These are phyloP conservation scores for Myiagra hebetior DNA, from an alignment of 2,113 vertebrate genomes.

Conservation along the genomic window DNA sequence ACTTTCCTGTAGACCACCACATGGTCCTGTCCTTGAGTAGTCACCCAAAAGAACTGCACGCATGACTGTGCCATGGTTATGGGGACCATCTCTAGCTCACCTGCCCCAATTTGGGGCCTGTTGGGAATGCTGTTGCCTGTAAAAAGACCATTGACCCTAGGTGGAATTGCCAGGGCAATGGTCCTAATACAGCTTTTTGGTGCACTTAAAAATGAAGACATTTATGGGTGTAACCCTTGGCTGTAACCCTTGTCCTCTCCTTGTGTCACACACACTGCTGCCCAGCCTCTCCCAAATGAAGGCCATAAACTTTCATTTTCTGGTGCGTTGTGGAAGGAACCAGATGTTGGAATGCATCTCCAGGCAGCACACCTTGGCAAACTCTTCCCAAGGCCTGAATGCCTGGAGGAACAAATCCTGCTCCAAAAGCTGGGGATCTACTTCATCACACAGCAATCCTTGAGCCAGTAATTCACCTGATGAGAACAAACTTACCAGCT, in stretches of 20 bases:
- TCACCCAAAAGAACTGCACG: not conserved
- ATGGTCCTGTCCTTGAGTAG: not conserved
- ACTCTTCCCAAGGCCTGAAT: not conserved
- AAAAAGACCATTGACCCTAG: not conserved
- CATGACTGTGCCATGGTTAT: accelerated
- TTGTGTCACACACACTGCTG: not conserved
- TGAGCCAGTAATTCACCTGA: not conserved
- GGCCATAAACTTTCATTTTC: not conserved
- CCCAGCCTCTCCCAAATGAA: not conserved
- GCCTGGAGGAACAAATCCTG: not conserved
- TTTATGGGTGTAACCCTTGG: not conserved
- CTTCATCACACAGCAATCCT: not conserved
- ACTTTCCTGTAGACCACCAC: not conserved
- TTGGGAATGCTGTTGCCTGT: not conserved
- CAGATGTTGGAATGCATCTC: not conserved
- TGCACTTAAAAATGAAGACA: not conserved
- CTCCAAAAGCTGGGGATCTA: not conserved
- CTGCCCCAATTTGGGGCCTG: not conserved
- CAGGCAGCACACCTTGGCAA: not conserved
- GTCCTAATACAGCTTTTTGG: not conserved
- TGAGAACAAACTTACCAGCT: not conserved
- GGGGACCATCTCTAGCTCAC: not conserved
- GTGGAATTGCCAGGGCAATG: not conserved
- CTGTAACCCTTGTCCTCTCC: not conserved
- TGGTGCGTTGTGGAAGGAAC: not conserved